phyloP scores from a whole-genome alignment of 1,140 invertebrate genomes.

The Augochlora pura region DNA sequence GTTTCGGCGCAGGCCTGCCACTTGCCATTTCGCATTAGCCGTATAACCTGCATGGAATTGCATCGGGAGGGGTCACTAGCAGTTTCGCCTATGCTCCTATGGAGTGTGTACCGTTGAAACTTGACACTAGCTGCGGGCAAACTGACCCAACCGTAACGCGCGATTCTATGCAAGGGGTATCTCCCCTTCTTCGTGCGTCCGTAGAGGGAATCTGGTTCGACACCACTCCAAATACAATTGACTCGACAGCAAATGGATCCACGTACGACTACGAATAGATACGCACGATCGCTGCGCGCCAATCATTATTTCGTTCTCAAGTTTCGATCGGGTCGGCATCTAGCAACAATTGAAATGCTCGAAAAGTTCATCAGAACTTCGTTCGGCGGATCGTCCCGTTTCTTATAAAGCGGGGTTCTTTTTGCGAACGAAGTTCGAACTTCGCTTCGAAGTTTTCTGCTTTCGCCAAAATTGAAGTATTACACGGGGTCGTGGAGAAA shows the following conservation, averaged over 20 bases:
- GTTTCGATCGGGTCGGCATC: too few relatives aligned
- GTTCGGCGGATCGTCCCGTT: too few relatives aligned
- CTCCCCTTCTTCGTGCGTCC: background rate
- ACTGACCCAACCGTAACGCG: conserved; percentile 6
- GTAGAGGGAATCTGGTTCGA: background rate
- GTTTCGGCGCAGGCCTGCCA: conserved; percentile 26
- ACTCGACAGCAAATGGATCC: background rate
- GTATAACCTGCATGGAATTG: conserved; percentile 25
- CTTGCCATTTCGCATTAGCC: conserved; percentile 54
- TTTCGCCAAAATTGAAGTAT: too few relatives aligned
- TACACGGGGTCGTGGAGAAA: too few relatives aligned
- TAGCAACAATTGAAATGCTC: too few relatives aligned
- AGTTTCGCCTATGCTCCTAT: conserved; percentile 9
- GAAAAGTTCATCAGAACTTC: too few relatives aligned
- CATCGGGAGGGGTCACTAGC: conserved; percentile 7
- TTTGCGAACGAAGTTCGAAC: too few relatives aligned
- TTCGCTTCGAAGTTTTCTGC: too few relatives aligned
- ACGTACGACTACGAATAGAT: too few relatives aligned
- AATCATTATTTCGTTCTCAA: too few relatives aligned
- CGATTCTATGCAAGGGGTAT: conserved; percentile 6
- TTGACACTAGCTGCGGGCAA: conserved; percentile 26
- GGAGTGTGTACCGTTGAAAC: conserved; percentile 16
- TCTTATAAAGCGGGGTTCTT: too few relatives aligned
- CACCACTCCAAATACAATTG: background rate
- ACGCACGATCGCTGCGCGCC: too few relatives aligned